These are phyloP conservation scores for Reticulitermes speratus DNA, from an alignment of 1,140 invertebrate genomes.

Conservation along the genomic window DNA sequence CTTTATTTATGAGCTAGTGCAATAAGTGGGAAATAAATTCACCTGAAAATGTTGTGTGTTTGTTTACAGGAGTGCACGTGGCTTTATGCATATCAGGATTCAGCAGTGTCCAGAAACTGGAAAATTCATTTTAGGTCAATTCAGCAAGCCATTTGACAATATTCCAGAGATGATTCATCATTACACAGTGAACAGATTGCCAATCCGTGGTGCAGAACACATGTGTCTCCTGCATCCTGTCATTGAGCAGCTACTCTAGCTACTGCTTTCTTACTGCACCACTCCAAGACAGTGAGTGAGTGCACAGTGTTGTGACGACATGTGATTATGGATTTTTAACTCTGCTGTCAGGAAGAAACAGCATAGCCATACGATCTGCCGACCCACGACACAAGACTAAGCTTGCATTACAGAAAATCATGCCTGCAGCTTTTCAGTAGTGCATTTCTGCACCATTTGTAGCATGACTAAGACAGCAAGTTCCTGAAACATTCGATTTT, in stretches of 20 bases:
- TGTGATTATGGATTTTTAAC: neutral
- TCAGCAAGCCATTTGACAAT: conserved; percentile 83
- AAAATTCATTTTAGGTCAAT: conserved; percentile 84
- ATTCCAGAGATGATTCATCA: conserved; percentile 92
- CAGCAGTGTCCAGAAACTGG: conserved; percentile 69
- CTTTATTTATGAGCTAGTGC: too few relatives aligned
- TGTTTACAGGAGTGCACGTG: conserved; percentile 77
- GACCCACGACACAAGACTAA: neutral
- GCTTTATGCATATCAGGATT: conserved; percentile 95
- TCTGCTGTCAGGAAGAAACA: neutral
- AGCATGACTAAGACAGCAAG: too few relatives aligned
- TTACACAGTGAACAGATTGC: conserved; percentile 87
- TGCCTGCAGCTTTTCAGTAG: neutral
- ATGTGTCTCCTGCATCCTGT: conserved; percentile 90
- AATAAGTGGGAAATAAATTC: too few relatives aligned
- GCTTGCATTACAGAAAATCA: neutral
- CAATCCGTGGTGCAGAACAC: conserved; percentile 91
- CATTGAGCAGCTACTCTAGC: conserved; percentile 76
- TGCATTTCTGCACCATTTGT: too few relatives aligned
- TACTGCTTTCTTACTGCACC: conserved; percentile 2
- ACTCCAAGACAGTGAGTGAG: neutral
- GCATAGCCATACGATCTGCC: neutral
- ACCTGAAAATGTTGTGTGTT: conserved; percentile 35
- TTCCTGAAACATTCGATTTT: too few relatives aligned
- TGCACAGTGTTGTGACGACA: neutral